Evolutionary conservation across 2,888 invertebrate species (phyloP).

Genomic region (Hirtodrosophila duncani): DNA sequence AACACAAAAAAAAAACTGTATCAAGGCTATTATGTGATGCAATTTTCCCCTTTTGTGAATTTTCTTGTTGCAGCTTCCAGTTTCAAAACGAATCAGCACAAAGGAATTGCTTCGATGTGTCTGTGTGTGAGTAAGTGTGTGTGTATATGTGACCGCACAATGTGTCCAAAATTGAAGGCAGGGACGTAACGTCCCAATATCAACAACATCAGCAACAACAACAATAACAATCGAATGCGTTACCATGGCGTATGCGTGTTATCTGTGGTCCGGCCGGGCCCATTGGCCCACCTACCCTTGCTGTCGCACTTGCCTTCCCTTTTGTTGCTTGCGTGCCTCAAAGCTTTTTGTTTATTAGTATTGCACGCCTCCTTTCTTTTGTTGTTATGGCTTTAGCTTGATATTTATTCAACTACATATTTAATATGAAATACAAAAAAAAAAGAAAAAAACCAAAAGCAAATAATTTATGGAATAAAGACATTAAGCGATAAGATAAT

Average conservation of each 20-base stretch:
- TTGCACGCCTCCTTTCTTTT: slow-evolving; percentile 27
- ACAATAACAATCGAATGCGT: slow-evolving; percentile 5
- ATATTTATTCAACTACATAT: slow-evolving; percentile 61
- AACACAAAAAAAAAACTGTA: too few relatives aligned
- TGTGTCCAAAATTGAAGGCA: slow-evolving; percentile 1
- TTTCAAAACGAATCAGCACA: too few relatives aligned
- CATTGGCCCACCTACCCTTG: neutral
- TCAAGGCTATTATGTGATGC: slow-evolving; percentile 51
- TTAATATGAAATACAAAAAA: slow-evolving; percentile 23
- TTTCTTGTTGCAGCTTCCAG: too few relatives aligned
- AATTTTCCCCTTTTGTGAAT: slow-evolving; percentile 65
- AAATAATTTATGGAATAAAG: slow-evolving; percentile 54
- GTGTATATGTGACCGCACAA: slow-evolving; percentile 1
- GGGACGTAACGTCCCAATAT: too few relatives aligned
- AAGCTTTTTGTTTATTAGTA: slow-evolving; percentile 31
- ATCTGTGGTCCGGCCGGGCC: slow-evolving; percentile 29
- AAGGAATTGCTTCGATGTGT: neutral
- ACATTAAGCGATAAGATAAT: slow-evolving; percentile 33
- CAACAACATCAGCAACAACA: too few relatives aligned
- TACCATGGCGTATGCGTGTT: slow-evolving; percentile 56
- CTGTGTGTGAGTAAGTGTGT: neutral
- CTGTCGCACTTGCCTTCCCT: neutral
- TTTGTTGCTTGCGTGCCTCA: slow-evolving; percentile 16
- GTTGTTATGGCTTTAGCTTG: slow-evolving; percentile 23
- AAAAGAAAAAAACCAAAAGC: slow-evolving; percentile 17